These are phyloP conservation scores for Ammodytes marinus DNA, from an alignment of 2,113 vertebrate genomes.

Conservation along the genomic window DNA sequence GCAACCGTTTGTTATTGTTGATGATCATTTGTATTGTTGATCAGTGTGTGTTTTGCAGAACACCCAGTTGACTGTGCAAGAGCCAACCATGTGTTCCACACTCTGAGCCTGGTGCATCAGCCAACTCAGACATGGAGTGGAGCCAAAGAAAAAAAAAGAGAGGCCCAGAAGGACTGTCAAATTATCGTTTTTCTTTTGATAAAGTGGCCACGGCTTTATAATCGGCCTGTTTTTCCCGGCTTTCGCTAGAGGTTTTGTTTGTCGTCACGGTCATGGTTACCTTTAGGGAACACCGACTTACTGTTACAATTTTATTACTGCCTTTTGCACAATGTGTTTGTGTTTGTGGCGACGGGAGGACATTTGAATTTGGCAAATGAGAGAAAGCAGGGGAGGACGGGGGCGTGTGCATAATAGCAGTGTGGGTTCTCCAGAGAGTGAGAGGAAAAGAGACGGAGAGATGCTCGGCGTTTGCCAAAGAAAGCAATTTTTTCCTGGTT, in stretches of 20 bases:
- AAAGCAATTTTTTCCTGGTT: conserved; percentile 78
- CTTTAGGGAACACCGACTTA: conserved; percentile 31
- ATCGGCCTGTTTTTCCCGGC: conserved; percentile 23
- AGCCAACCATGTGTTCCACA: conserved; percentile 62
- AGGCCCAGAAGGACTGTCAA: conserved; percentile 47
- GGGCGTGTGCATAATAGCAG: conserved; percentile 29
- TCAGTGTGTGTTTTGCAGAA: conserved; percentile 39
- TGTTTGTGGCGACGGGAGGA: conserved; percentile 45
- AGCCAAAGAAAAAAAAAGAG: conserved; percentile 52
- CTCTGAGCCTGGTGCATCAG: conserved; percentile 32
- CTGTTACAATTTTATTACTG: conserved; percentile 2
- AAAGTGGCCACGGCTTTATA: conserved; percentile 23
- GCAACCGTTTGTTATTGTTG: conserved; percentile 46
- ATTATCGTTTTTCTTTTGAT: conserved; percentile 60
- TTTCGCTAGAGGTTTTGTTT: conserved; percentile 5
- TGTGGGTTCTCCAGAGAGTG: conserved; percentile 56
- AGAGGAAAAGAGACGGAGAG: conserved; percentile 43
- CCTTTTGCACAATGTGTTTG: conserved; percentile 61
- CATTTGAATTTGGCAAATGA: conserved; percentile 49
- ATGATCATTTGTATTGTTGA: conserved; percentile 58
- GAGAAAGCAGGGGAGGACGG: conserved; percentile 29
- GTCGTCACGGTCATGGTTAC: conserved; percentile 25
- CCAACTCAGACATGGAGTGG: conserved; percentile 51
- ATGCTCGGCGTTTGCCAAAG: conserved; percentile 71
- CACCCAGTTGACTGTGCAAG: conserved; percentile 33